phyloP scores from a whole-genome alignment of 1,140 invertebrate genomes.

The Drosophila repletoides region DNA sequence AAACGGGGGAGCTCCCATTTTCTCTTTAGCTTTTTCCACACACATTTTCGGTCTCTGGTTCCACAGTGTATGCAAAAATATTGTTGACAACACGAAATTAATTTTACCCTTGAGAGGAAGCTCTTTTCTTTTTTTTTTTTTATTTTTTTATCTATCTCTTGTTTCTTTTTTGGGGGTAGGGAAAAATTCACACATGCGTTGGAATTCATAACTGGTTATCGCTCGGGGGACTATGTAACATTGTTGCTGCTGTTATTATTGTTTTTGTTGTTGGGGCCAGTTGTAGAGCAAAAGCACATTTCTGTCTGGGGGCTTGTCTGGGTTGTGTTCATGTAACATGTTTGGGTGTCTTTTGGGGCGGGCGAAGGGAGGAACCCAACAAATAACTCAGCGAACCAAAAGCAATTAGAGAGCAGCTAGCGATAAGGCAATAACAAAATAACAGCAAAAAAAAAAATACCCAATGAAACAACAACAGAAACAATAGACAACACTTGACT shows the following conservation, averaged over 20 bases:
- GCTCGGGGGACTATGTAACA: neutral
- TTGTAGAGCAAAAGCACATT: slow-evolving; percentile 4
- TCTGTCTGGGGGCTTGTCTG: slow-evolving; percentile 21
- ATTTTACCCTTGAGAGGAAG: slow-evolving; percentile 51
- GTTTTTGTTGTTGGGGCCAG: too few relatives aligned
- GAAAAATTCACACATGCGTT: slow-evolving; percentile 38
- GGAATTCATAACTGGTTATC: slow-evolving; percentile 37
- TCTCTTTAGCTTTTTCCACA: neutral
- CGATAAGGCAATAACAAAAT: slow-evolving; percentile 36
- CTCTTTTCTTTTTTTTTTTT: slow-evolving; percentile 5
- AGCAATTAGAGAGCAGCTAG: slow-evolving; percentile 34
- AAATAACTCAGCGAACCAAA: slow-evolving; percentile 32
- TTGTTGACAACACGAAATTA: slow-evolving; percentile 64
- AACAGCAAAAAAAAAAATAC: slow-evolving; percentile 1
- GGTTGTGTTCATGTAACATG: slow-evolving; percentile 14
- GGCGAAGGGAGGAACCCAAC: neutral
- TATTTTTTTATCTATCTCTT: slow-evolving; percentile 1
- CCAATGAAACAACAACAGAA: slow-evolving; percentile 1
- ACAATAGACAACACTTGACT: slow-evolving; percentile 17
- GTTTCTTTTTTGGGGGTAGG: slow-evolving; percentile 1
- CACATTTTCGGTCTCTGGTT: neutral
- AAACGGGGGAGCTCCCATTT: slow-evolving; percentile 5
- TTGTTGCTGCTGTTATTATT: slow-evolving; percentile 1
- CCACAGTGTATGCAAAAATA: slow-evolving; percentile 48
- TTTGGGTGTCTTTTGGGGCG: neutral